Evolutionary conservation across 2,113 vertebrate species (phyloP).

Genomic region (Elephantulus edwardii): DNA sequence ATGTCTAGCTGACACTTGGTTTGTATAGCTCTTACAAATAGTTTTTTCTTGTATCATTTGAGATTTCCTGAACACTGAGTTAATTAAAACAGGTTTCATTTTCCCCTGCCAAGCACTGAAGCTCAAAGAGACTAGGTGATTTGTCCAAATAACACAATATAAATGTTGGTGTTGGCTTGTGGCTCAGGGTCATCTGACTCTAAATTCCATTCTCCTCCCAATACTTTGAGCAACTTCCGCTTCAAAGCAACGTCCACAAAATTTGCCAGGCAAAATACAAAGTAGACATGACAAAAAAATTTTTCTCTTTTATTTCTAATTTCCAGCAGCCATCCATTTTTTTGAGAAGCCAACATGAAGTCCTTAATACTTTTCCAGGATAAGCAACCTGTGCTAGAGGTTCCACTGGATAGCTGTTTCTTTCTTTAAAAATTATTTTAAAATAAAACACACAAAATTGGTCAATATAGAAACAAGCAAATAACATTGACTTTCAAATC

Average conservation of each 20-base stretch:
- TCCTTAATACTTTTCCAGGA: background rate
- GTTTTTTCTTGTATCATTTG: conserved; percentile 22
- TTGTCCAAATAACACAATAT: background rate
- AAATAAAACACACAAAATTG: conserved; percentile 38
- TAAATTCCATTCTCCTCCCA: background rate
- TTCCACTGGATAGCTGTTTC: background rate
- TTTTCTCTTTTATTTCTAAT: background rate
- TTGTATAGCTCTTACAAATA: background rate
- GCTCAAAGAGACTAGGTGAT: conserved; percentile 1
- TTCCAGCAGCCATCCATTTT: background rate
- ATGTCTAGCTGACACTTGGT: conserved; percentile 1
- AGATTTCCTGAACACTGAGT: conserved; percentile 19
- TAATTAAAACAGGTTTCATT: conserved; percentile 42
- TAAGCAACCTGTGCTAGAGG: background rate
- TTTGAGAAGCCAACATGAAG: background rate
- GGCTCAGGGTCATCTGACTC: background rate
- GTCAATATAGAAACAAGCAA: conserved; percentile 21
- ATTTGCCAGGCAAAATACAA: conserved; percentile 9
- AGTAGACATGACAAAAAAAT: background rate
- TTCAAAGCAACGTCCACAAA: background rate
- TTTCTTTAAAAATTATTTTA: conserved; percentile 41
- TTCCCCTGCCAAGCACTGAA: conserved; percentile 43
- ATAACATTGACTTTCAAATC: conserved; percentile 56
- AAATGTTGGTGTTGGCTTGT: background rate
- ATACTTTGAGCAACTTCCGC: background rate